Evolutionary conservation across 2,113 vertebrate genomes (phyloP).

Genomic region (Scartelaos histophorus): DNA sequence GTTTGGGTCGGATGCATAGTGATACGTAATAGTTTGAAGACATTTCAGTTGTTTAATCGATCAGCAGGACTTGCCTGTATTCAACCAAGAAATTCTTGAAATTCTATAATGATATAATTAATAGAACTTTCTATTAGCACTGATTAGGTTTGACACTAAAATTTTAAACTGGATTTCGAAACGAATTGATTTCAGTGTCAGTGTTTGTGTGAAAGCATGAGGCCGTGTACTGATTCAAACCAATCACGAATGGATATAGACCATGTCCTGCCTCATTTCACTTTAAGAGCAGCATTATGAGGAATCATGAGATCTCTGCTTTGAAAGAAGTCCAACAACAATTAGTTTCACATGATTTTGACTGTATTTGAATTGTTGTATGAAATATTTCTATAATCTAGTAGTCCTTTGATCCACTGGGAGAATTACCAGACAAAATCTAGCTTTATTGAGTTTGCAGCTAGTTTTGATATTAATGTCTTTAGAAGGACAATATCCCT

Average conservation of each 20-base stretch:
- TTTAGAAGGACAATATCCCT: background rate
- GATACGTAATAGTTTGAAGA: no score
- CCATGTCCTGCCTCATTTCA: background rate
- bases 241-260: background rate
- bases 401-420: background rate
- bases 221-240: background rate
- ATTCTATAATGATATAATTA: no score
- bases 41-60: no score
- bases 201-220: background rate
- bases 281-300: background rate
- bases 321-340: background rate
- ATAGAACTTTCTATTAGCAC: no score
- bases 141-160: no score
- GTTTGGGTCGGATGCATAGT: no score
- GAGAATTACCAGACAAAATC: background rate
- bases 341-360: background rate
- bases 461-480: no score
- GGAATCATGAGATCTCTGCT: constrained; percentile 4
- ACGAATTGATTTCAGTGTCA: background rate
- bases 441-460: no score
- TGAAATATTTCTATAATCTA: background rate
- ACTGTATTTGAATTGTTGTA: background rate
- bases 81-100: no score
- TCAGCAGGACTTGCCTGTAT: no score
- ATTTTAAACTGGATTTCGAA: no score